Conservation (phyloP, 37 sponge, comb jelly and placozoan genomes). For the Corticium candelabrum region DNA sequence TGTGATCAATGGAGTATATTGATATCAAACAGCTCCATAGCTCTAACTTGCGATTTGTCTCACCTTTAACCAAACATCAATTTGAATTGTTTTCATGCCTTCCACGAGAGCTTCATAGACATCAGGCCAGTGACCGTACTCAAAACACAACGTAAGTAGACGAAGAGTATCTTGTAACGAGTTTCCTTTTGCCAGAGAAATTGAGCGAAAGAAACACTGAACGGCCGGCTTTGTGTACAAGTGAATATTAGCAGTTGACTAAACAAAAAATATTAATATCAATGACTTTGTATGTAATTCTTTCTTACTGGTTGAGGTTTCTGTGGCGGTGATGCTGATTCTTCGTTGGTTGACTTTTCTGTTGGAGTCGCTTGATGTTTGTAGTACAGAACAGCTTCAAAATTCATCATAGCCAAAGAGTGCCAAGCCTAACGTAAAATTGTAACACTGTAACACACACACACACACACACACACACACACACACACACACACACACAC, state of each 20-base stretch:
- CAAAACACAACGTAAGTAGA: constrained; percentile 93
- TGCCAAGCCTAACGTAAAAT: constrained; percentile 64
- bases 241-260: constrained; percentile 3
- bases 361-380: constrained; percentile 34
- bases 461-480: not conserved
- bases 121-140: constrained; percentile 64
- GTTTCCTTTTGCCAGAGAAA: constrained; percentile 71
- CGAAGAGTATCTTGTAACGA: constrained; percentile 89
- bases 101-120: constrained; percentile 64
- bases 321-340: not conserved
- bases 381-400: constrained; percentile 71
- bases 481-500: constrained; percentile 5
- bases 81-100: constrained; percentile 82
- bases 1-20: too few species aligned
- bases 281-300: not conserved
- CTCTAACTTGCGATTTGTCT: too few species aligned
- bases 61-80: constrained; percentile 89
- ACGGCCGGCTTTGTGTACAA: constrained; percentile 56
- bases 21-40: too few species aligned
- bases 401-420: constrained; percentile 94
- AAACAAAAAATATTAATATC: not conserved
- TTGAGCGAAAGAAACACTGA: constrained; percentile 84
- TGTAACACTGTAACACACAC: not conserved
- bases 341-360: not conserved
- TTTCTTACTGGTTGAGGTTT: not conserved